These are phyloP conservation scores for Ips nitidus DNA, from an alignment of 1,140 invertebrate genomes.

Conservation along the genomic window DNA sequence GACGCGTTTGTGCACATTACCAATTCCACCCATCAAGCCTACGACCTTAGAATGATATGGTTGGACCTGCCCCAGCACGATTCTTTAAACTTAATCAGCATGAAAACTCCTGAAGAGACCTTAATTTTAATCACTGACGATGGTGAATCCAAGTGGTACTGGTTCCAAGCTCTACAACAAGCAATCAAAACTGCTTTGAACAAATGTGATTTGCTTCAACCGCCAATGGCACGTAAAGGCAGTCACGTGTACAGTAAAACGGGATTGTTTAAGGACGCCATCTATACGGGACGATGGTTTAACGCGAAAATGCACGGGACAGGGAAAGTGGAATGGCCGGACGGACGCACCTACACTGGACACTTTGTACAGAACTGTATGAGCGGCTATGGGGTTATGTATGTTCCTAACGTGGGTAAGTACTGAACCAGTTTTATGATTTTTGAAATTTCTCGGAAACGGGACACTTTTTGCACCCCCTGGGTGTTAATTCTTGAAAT, in stretches of 20 bases:
- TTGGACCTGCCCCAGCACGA: slow-evolving; percentile 63
- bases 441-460: neutral
- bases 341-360: slow-evolving; percentile 77
- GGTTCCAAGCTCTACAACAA: slow-evolving; percentile 70
- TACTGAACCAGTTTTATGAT: neutral
- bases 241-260: slow-evolving; percentile 68
- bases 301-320: slow-evolving; percentile 80
- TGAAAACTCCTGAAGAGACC: slow-evolving; percentile 78
- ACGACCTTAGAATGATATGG: slow-evolving; percentile 77
- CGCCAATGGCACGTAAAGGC: slow-evolving; percentile 71
- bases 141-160: slow-evolving; percentile 73
- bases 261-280: slow-evolving; percentile 70
- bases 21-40: slow-evolving; percentile 62
- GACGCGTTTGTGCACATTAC: slow-evolving; percentile 73
- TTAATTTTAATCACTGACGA: slow-evolving; percentile 67
- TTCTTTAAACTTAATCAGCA: slow-evolving; percentile 42
- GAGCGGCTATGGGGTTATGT: slow-evolving; percentile 73
- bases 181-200: slow-evolving; percentile 64
- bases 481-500: too few species aligned
- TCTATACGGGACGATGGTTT: slow-evolving; percentile 74
- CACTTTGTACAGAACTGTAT: slow-evolving; percentile 75
- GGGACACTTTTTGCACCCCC: too few species aligned
- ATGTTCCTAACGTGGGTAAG: slow-evolving; percentile 61
- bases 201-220: slow-evolving; percentile 57
- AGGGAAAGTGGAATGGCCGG: slow-evolving; percentile 78